Conservation (phyloP, 2,888 invertebrate species). For the Lepeophtheirus nordmannii region DNA sequence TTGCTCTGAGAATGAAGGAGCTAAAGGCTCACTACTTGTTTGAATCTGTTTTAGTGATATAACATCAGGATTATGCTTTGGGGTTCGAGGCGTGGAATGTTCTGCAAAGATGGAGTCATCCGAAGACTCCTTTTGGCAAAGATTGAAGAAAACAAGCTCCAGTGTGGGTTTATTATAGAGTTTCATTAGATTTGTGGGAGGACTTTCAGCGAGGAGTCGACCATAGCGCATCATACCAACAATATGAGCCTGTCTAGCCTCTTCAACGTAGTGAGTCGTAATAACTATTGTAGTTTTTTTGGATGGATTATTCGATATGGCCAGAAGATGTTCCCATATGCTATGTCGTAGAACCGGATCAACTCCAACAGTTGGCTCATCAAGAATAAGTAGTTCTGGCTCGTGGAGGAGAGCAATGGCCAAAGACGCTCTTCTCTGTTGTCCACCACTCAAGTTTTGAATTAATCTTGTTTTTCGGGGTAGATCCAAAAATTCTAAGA, state of each 20-base stretch:
- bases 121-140: slow-evolving; percentile 30
- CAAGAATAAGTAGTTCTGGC: slow-evolving; percentile 34
- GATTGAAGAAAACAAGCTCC: slow-evolving; percentile 35
- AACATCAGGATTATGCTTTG: background rate
- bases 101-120: background rate
- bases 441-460: slow-evolving; percentile 33
- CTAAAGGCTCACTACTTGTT: background rate
- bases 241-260: slow-evolving; percentile 32
- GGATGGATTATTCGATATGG: slow-evolving; percentile 28
- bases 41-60: background rate
- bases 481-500: slow-evolving; percentile 35
- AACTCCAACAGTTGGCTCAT: slow-evolving; percentile 37
- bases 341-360: slow-evolving; percentile 36
- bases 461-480: slow-evolving; percentile 33
- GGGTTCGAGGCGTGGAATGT: background rate
- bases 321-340: slow-evolving; percentile 28
- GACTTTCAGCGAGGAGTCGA: slow-evolving; percentile 34
- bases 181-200: slow-evolving; percentile 31
- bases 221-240: slow-evolving; percentile 37
- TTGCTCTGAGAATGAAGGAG: background rate
- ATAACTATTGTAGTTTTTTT: slow-evolving; percentile 35
- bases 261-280: slow-evolving; percentile 39
- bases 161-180: slow-evolving; percentile 31
- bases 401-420: slow-evolving; percentile 35
- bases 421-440: slow-evolving; percentile 34